Percentiles rank a stretch among this genome's conserved stretches.
phyloP scores from a whole-genome alignment of 2,797 vertebrate genomes.

The Hyperoplus lanceolatus region DNA sequence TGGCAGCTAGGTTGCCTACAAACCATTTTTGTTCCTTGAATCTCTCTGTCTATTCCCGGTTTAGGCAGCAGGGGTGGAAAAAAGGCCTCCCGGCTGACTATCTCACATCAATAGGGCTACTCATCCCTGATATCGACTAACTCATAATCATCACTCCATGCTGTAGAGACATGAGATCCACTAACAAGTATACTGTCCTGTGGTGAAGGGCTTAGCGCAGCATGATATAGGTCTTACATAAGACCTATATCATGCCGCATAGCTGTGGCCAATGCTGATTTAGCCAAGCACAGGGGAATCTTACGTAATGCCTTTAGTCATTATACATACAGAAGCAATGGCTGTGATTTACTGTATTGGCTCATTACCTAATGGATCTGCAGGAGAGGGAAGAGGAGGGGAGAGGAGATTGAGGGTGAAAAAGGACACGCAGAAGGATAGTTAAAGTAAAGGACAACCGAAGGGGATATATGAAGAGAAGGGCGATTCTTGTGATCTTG shows the following conservation, averaged over 20 bases:
- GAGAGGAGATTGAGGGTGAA: conserved; percentile 13
- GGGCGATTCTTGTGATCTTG: background rate
- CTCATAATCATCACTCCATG: conserved; percentile 64
- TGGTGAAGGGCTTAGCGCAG: conserved; percentile 42
- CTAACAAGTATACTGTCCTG: conserved; percentile 50
- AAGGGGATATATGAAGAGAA: background rate
- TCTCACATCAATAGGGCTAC: conserved; percentile 63
- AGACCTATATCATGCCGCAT: conserved; percentile 58
- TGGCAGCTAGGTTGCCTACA: conserved; percentile 27
- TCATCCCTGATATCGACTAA: conserved; percentile 66
- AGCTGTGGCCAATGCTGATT: conserved; percentile 64
- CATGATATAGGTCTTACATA: conserved; percentile 50
- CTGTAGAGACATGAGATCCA: conserved; percentile 45
- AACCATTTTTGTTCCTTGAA: conserved; percentile 18
- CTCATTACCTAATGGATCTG: conserved; percentile 81
- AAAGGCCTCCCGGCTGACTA: conserved; percentile 39
- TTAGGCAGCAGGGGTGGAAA: conserved; percentile 28
- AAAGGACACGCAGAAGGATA: conserved; percentile 21
- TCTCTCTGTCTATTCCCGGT: conserved; percentile 38
- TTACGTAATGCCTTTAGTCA: conserved; percentile 69
- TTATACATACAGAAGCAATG: conserved; percentile 39
- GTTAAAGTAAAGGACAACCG: conserved; percentile 2
- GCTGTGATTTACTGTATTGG: conserved; percentile 71
- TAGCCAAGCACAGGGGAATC: conserved; percentile 46
- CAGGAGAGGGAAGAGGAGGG: conserved; percentile 30